A percentile compares a stretch with the other conserved stretches of the same genome.
Evolutionary conservation across 2,113 vertebrate species (phyloP).

Genomic region (Passer montanus): DNA sequence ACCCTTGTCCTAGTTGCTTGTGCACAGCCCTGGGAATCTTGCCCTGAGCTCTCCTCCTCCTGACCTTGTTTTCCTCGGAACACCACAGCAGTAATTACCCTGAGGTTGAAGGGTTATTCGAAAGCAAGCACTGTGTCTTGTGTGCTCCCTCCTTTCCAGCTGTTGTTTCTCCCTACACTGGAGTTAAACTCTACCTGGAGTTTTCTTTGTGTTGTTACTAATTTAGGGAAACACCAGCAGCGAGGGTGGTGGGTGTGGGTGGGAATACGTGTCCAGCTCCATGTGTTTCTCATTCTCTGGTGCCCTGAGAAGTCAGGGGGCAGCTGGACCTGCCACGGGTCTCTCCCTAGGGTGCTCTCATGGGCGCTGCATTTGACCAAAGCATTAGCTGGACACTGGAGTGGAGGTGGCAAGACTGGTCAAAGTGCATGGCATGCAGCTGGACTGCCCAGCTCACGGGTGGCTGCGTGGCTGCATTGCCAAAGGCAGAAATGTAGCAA

Average conservation of each 20-base stretch:
- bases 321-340: not conserved
- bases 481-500: slow-evolving; percentile 27
- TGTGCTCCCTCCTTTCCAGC: not conserved
- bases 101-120: slow-evolving; percentile 51
- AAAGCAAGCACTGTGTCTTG: slow-evolving; percentile 35
- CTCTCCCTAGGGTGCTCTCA: not conserved
- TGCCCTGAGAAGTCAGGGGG: rapidly evolving
- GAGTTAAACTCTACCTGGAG: not conserved
- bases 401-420: not conserved
- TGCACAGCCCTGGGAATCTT: slow-evolving; percentile 40
- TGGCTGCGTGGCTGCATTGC: not conserved
- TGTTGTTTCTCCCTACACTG: not conserved
- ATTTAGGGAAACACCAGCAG: not conserved
- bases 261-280: not conserved
- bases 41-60: not conserved
- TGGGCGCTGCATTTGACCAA: not conserved
- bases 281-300: not conserved
- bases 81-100: slow-evolving; percentile 51
- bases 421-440: not conserved
- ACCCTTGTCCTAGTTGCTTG: slow-evolving; percentile 43
- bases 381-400: not conserved
- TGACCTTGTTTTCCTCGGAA: slow-evolving; percentile 40
- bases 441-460: not conserved
- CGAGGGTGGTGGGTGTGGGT: not conserved
- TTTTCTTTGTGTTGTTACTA: not conserved